A percentile compares a stretch with the other conserved stretches of the same genome.
Evolutionary conservation across 2,113 vertebrate species (phyloP).

Genomic region (Micronycteris hirsuta): DNA sequence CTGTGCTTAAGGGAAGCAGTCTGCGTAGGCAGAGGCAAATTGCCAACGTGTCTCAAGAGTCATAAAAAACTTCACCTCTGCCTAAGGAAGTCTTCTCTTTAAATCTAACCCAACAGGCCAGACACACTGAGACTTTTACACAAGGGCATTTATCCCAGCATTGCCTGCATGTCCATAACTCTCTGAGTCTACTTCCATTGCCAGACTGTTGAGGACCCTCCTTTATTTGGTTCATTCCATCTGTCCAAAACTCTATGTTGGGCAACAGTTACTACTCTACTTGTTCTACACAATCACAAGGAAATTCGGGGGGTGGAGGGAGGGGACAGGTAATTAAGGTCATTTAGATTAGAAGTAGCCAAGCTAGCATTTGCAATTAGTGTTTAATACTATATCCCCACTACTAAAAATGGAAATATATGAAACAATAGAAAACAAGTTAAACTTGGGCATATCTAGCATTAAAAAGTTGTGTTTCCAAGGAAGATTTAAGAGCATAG

Average conservation of each 20-base stretch:
- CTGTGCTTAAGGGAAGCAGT: not conserved
- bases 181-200: not conserved
- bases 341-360: not conserved
- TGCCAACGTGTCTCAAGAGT: not conserved
- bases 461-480: not conserved
- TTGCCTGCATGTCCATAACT: not conserved
- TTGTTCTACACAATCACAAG: not conserved
- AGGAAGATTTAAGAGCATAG: constrained; percentile 5
- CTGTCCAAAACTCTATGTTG: not conserved
- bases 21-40: not conserved
- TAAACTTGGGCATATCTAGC: not conserved
- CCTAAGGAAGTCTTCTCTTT: not conserved
- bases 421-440: not conserved
- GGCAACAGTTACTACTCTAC: not conserved
- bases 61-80: constrained; percentile 30
- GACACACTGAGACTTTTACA: not conserved
- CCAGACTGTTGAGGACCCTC: not conserved
- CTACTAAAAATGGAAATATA: not conserved
- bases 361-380: not conserved
- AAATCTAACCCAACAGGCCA: not conserved
- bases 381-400: not conserved
- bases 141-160: not conserved
- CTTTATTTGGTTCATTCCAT: not conserved
- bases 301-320: not conserved
- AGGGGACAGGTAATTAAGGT: not conserved